These are phyloP conservation scores for Cyanistes caeruleus DNA, from an alignment of 2,113 vertebrate species.

Conservation along the genomic window DNA sequence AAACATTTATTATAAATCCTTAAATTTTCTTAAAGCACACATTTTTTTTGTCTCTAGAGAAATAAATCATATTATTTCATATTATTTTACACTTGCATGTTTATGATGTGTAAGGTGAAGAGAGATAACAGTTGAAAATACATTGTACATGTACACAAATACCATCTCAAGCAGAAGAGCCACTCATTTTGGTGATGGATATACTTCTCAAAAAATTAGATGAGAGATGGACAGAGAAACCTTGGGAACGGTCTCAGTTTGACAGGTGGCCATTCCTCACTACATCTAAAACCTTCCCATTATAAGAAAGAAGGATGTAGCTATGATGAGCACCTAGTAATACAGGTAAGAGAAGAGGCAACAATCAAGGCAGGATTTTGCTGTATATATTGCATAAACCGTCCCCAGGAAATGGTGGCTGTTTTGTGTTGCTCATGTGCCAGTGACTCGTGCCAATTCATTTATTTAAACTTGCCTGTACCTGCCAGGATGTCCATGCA, in stretches of 20 bases:
- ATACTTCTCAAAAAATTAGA: background rate
- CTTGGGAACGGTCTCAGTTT: background rate
- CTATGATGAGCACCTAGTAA: background rate
- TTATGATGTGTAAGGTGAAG: background rate
- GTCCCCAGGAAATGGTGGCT: background rate
- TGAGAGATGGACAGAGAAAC: background rate
- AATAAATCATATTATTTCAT: background rate
- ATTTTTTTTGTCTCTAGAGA: background rate
- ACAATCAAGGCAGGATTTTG: background rate
- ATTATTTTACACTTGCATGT: background rate
- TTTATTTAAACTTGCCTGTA: background rate
- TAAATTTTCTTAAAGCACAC: background rate
- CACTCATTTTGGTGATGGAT: background rate
- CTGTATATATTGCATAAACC: background rate
- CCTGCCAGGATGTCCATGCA: background rate
- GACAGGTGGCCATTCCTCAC: background rate
- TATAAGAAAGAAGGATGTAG: background rate
- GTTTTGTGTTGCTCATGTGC: rapidly evolving
- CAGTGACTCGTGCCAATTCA: background rate
- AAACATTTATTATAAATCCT: background rate
- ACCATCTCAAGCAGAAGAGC: background rate
- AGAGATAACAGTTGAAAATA: background rate
- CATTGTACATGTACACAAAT: background rate
- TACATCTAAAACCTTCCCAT: background rate
- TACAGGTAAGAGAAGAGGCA: background rate